A percentile compares a stretch with the other conserved stretches of the same genome.
Evolutionary conservation across 1,140 invertebrate species (phyloP).

Genomic region (Galendromus occidentalis): DNA sequence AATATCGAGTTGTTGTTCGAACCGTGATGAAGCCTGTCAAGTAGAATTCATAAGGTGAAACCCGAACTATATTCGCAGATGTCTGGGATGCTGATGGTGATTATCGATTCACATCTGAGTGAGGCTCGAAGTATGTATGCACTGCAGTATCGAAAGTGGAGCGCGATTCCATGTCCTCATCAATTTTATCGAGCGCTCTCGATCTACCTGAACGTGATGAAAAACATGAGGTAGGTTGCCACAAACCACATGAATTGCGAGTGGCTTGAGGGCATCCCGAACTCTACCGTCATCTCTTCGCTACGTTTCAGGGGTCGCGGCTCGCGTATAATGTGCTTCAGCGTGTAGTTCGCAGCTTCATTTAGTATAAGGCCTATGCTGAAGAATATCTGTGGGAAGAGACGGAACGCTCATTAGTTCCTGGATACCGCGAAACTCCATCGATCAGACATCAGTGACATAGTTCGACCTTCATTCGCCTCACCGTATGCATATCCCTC

Average conservation of each 20-base stretch:
- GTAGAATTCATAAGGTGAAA: background rate
- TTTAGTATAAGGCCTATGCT: constrained; percentile 55
- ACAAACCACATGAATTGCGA: constrained; percentile 85
- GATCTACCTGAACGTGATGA: constrained; percentile 71
- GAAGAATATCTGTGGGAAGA: constrained; percentile 52
- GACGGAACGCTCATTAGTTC: constrained; percentile 10
- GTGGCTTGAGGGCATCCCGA: constrained; percentile 85
- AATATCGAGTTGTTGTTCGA: constrained; percentile 11
- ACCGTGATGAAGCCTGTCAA: background rate
- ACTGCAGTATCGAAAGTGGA: no score
- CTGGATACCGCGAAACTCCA: background rate
- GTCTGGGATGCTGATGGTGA: no score
- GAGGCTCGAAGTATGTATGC: no score
- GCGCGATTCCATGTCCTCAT: no score
- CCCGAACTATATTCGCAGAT: no score
- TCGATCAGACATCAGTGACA: background rate
- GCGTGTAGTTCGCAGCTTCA: constrained; percentile 52
- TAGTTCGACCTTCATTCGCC: constrained; percentile 19
- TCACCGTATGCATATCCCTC: constrained; percentile 73
- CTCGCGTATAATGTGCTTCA: constrained; percentile 65
- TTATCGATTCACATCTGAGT: no score
- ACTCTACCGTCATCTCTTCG: constrained; percentile 47
- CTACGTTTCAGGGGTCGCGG: constrained; percentile 39
- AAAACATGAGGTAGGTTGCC: constrained; percentile 59
- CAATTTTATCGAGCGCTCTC: no score